These are phyloP conservation scores for Serrognathus titanus DNA, from an alignment of 2,888 invertebrate genomes.

Conservation along the genomic window DNA sequence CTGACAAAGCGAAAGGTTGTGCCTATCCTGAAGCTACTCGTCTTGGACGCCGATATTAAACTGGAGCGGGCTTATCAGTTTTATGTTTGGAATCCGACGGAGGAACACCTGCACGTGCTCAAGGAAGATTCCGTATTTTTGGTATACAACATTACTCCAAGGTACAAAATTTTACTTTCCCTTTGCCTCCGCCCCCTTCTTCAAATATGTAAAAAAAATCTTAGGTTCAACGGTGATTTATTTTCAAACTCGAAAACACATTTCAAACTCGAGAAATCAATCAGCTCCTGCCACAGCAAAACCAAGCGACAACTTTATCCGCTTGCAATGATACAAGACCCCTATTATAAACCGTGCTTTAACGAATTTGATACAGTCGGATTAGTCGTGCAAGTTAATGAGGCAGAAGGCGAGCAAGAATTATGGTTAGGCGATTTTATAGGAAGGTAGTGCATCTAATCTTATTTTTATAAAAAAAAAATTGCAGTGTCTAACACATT, in stretches of 20 bases:
- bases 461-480: neutral
- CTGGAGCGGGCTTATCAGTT: constrained; percentile 37
- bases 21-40: constrained; percentile 48
- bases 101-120: constrained; percentile 56
- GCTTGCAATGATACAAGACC: constrained; percentile 49
- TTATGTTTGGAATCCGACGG: constrained; percentile 69
- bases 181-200: no score
- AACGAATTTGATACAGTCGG: constrained; percentile 75
- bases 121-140: constrained; percentile 62
- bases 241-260: constrained; percentile 32
- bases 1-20: constrained; percentile 43
- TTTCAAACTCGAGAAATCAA: constrained; percentile 25
- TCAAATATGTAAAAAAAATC: neutral
- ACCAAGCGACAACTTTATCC: constrained; percentile 36
- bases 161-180: constrained; percentile 26
- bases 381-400: constrained; percentile 58
- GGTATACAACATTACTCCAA: constrained; percentile 58
- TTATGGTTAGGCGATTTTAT: constrained; percentile 58
- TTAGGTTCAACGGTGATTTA: constrained; percentile 36
- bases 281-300: constrained; percentile 19
- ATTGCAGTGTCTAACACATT: constrained; percentile 3
- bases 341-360: constrained; percentile 50
- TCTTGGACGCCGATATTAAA: constrained; percentile 42
- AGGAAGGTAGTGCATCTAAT: constrained; percentile 50
- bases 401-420: constrained; percentile 54